Base-by-base conservation (phyloP, 2,113 vertebrate genomes). In the Thunnus maccoyii region DNA sequence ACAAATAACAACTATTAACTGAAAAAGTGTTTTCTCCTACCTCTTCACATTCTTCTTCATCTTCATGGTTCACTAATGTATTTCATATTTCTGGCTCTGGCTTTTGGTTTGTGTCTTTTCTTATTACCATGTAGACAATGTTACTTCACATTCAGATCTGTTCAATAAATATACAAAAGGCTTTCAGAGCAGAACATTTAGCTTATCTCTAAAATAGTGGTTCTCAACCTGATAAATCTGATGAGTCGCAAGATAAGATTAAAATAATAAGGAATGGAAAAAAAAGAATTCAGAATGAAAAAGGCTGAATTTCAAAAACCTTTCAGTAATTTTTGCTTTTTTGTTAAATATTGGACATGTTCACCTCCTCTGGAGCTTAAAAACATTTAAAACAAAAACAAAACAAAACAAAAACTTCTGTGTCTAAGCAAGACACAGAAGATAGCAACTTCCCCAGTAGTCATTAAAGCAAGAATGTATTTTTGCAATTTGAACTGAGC, bases 401-500 rank as follows among this genome's bases (percentile, higher is more conserved):
- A 36, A 36, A 36, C 3, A 6, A 5, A 36, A 36, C 6, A 36
- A 36, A 36, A 36, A 5, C 32, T 36, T 36, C 32, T 22, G 22
- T 22, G 22, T 22, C 22, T 22, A 22, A 1, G 22, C 22, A 22
- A 22, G 22, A 22, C 22, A 22, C 57, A 22, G 17, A 56, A 63
- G 54, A 70, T 16, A 17, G 20, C 16, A 11, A 9, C 48, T 64
- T 36, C 27, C 71, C 36, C n/a, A 50, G 12, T 1, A 60, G 51
- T 10, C 67, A 15, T 32, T 71, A 41, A 65, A 41, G 67, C 46
- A 17, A 69, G 1, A 69, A 73, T n/a, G 50, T 32, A 11, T 25
- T 56, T 63, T 50, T 56, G 30, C 57, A 36, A 66, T 80, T 47
- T 17, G 36, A 74, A 30, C 13, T 48, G 14, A 66, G 78, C 68